These are phyloP conservation scores for Ochotona curzoniae DNA, from an alignment of 2,113 vertebrate species.

Conservation along the genomic window DNA sequence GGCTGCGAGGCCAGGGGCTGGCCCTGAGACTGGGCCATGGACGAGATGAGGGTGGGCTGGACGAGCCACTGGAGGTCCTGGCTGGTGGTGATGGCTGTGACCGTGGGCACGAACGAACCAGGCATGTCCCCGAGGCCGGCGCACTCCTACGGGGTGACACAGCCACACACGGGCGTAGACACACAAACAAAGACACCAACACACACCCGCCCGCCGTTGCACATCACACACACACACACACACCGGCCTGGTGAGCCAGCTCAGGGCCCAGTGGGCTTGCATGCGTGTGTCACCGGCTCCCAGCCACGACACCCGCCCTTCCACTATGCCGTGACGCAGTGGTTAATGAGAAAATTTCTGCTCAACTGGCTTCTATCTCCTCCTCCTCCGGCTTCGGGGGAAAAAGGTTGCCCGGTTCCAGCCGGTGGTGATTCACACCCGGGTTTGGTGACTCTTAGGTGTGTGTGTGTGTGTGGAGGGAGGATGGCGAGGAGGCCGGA, in stretches of 20 bases:
- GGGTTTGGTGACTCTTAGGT: slow-evolving; percentile 82
- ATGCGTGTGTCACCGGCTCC: slow-evolving; percentile 81
- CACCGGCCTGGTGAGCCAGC: slow-evolving; percentile 79
- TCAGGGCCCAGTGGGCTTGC: slow-evolving; percentile 80
- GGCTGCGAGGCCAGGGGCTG: slow-evolving; percentile 83
- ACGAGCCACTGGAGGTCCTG: slow-evolving; percentile 99
- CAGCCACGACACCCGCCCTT: slow-evolving; percentile 83
- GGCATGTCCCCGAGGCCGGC: slow-evolving; percentile 94
- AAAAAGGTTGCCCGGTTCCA: slow-evolving; percentile 81
- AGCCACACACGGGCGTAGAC: slow-evolving; percentile 76
- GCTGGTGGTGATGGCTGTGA: slow-evolving; percentile 98
- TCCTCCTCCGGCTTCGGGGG: slow-evolving; percentile 73
- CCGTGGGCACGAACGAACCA: slow-evolving; percentile 96
- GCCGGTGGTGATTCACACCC: slow-evolving; percentile 83
- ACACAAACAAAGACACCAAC: slow-evolving; percentile 70
- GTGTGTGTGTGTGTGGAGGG: not conserved
- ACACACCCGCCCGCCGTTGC: slow-evolving; percentile 50
- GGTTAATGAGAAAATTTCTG: slow-evolving; percentile 83
- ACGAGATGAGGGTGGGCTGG: slow-evolving; percentile 96
- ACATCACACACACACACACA: slow-evolving; percentile 76
- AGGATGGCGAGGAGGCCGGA: slow-evolving; percentile 77
- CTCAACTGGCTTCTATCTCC: slow-evolving; percentile 82
- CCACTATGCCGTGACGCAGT: slow-evolving; percentile 84
- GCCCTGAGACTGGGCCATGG: slow-evolving; percentile 94
- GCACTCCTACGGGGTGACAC: slow-evolving; percentile 85